A percentile compares a stretch with the other conserved stretches of the same genome.
These are phyloP conservation scores for Dasyurus viverrinus DNA, from an alignment of 2,113 vertebrate genomes.

Conservation along the genomic window DNA sequence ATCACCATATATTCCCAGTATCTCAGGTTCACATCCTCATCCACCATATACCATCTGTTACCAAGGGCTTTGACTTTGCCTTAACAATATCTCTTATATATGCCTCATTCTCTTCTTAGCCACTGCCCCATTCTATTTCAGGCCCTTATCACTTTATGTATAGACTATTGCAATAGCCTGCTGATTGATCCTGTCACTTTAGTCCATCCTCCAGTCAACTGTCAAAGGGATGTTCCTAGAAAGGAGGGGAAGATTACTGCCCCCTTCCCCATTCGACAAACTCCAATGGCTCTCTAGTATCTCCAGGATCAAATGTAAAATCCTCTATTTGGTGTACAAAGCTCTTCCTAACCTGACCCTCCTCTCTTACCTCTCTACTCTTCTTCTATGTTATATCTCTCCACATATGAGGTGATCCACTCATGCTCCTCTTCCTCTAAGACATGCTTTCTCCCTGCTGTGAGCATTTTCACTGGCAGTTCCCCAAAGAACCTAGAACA, in stretches of 20 bases:
- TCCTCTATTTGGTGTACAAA: neutral
- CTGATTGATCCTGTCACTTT: neutral
- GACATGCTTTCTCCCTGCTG: neutral
- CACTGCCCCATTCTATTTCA: neutral
- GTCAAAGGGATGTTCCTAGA: neutral
- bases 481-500: neutral
- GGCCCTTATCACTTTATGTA: neutral
- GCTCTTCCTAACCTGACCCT: neutral
- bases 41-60: neutral
- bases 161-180: neutral
- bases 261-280: neutral
- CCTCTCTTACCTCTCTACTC: neutral
- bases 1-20: neutral
- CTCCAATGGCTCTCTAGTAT: neutral
- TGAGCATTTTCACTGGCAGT: too few species aligned
- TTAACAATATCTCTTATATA: neutral
- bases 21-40: neutral
- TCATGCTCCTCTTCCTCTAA: neutral
- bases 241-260: neutral
- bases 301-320: neutral
- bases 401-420: neutral
- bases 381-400: neutral
- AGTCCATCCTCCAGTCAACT: neutral
- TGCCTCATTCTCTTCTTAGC: neutral
- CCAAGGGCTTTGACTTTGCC: neutral